These are phyloP conservation scores for Benthosema pterotum DNA, from an alignment of 2,797 vertebrate genomes.

Conservation along the genomic window DNA sequence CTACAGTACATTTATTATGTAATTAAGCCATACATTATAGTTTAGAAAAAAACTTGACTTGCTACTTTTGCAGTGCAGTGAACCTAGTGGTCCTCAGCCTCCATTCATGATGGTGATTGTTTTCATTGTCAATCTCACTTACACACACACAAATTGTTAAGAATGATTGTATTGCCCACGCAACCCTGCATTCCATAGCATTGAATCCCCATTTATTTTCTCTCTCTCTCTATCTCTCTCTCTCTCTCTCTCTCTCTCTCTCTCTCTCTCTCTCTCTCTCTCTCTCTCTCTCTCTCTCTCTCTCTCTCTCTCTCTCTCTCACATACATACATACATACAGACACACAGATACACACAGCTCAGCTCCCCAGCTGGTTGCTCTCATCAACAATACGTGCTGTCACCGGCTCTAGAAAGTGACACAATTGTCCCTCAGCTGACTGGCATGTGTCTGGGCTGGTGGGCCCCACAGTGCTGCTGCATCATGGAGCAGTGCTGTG, in stretches of 20 bases:
- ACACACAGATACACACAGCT: too few relatives aligned
- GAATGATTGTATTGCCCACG: constrained; percentile 37
- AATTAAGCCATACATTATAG: too few relatives aligned
- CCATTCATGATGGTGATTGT: constrained; percentile 66
- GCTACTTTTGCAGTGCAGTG: constrained; percentile 2
- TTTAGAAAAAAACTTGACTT: too few relatives aligned
- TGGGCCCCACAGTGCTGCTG: neutral
- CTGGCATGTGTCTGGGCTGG: constrained; percentile 46
- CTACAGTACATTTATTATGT: too few relatives aligned
- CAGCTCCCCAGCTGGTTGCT: constrained; percentile 37
- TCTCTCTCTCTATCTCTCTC: neutral
- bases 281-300: too few relatives aligned
- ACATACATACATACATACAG: too few relatives aligned
- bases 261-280: too few relatives aligned
- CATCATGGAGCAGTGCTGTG: too few relatives aligned
- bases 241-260: too few relatives aligned
- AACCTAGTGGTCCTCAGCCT: constrained; percentile 55
- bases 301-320: neutral
- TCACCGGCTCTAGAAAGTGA: constrained; percentile 63
- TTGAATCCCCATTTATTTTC: constrained; percentile 25
- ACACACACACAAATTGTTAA: constrained; percentile 9
- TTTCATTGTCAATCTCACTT: constrained; percentile 53
- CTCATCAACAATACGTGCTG: constrained; percentile 60
- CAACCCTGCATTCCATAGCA: constrained; percentile 58
- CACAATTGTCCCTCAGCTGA: constrained; percentile 63